Conservation (phyloP, 53 echinoderm and acorn worm species). For the Echinometra lucunter region DNA sequence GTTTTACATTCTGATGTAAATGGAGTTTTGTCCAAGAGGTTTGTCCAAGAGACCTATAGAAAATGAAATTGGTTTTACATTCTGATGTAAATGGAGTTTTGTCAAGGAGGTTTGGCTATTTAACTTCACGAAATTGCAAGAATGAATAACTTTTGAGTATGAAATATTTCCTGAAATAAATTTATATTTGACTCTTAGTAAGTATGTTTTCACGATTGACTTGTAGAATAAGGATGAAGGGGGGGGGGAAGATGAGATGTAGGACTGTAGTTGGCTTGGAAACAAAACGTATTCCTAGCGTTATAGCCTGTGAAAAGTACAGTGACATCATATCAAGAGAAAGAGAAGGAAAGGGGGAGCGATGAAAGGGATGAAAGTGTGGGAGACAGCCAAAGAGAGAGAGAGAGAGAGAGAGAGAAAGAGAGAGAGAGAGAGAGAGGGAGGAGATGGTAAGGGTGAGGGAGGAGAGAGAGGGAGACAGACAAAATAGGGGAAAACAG, state of each 20-base stretch:
- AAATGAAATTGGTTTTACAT: too few relatives aligned
- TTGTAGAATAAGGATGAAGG: too few relatives aligned
- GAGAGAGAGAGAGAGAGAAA: not conserved
- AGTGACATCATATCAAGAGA: too few relatives aligned
- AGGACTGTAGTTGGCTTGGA: too few relatives aligned
- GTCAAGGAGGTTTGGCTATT: not conserved
- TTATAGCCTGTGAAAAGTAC: too few relatives aligned
- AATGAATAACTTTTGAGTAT: not conserved
- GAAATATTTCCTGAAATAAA: not conserved
- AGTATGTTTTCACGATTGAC: not conserved
- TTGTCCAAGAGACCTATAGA: not conserved
- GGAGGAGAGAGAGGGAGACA: not conserved
- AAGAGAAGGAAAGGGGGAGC: not conserved
- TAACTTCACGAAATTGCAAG: not conserved
- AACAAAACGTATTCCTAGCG: too few relatives aligned
- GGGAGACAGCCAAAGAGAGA: not conserved
- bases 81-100: too few relatives aligned
- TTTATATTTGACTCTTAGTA: not conserved
- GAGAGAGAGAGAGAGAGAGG: not conserved
- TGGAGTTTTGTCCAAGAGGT: too few relatives aligned
- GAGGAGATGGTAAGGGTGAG: not conserved
- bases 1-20: too few relatives aligned
- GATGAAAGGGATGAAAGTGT: not conserved
- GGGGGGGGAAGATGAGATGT: too few relatives aligned
- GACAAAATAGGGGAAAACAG: not conserved